Base-by-base conservation (phyloP, 1,140 invertebrate species). In the Drosophila lini region DNA sequence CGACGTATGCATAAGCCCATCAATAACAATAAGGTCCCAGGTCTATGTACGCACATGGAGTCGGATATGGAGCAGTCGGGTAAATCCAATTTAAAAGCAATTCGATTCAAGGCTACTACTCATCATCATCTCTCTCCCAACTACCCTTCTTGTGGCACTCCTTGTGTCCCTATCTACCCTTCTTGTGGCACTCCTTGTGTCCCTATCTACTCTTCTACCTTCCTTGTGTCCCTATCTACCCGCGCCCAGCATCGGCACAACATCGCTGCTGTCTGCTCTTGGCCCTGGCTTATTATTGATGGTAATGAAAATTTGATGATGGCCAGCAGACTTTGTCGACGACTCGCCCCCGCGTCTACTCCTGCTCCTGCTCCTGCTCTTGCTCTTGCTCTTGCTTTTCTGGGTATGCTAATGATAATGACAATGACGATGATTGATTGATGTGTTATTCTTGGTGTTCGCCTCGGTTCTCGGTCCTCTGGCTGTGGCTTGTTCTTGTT, bases 401-500 rank as follows among this genome's bases (percentile, higher is more conserved):
- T 41, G 59, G 36, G 40, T 53, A 71, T 68, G 74, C 61, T 82
- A 82, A 82, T 78, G 80, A 82, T 82, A 82, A 82, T 78, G 80
- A 82, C 80, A 78, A 82, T 82, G 80, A 82, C 69, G 80, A 82
- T 82, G 80, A 82, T 82, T 82, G 80, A 82, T 82, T 82, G 80
- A 82, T 75, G 74, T 81, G 80, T 82, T 82, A 74, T 62, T 53
- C 73, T 70, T 57, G 74, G 55, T 74, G 25, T 65, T 42, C 31
- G 59, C 19, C 32, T 42, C 31, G 42, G 59, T 38, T 15, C 31
- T 34, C 31, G 58, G 38, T 67, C 5, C 25, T 57, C 47, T n/a
- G 53, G n/a, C 53, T 22, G 38, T 61, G 31, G 32, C 32, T 16
- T 52, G 15, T 52, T 52, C 31, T 34, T 58, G 47, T n/a, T 71